Base-by-base conservation (phyloP, 2,113 vertebrate genomes). In the Dicrurus megarhynchus region DNA sequence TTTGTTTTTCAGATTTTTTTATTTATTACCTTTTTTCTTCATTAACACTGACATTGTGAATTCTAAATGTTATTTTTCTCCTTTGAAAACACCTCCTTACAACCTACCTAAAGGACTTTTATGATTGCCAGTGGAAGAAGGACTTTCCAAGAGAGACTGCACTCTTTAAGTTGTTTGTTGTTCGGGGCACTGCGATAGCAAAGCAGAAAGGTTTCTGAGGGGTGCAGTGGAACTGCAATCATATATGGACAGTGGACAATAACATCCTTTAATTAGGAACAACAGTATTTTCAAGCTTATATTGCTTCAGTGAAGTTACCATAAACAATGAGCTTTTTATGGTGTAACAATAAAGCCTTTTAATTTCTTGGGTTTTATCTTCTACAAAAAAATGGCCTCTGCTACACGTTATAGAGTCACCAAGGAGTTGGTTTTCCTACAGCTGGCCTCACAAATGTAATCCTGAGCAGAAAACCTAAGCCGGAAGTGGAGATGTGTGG, bases 281-380 rank as follows among this genome's bases (percentile, higher is more conserved):
- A 91, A 56, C 74, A 75, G 41, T 69, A 89, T 96, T 85, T 81
- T 93, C 91, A 82, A 93, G 59, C 63, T 95, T 90, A 30, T 59
- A 32, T 24, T 94, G 91, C 60, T 97, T 84, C 84, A 74, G 32
- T 86, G 81, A 91, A 97, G 87, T 95, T 94, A 46, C 61, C 68
- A 80, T 92, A 95, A 97, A 97, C 78, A 97, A 90, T 53, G 64
- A 86, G 71, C 71, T 95, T 97, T 92, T 97, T 96, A 85, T 87
- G 80, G 79, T 7, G 14, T 44, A 93, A 95, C 79, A 95, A 80
- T 95, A 81, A 49, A 84, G 53, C 49, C 79, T 69, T 57, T 95
- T 95, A 92, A 75, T 93, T 96, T 87, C 60, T 94, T 63, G 15
- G 87, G 90, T 83, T 91, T 88, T 87, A 13, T 61, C 50, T 68